Percentiles rank a stretch among this genome's conserved stretches.
Evolutionary conservation across 2,113 vertebrate species (phyloP).

Genomic region (Chaenocephalus aceratus): DNA sequence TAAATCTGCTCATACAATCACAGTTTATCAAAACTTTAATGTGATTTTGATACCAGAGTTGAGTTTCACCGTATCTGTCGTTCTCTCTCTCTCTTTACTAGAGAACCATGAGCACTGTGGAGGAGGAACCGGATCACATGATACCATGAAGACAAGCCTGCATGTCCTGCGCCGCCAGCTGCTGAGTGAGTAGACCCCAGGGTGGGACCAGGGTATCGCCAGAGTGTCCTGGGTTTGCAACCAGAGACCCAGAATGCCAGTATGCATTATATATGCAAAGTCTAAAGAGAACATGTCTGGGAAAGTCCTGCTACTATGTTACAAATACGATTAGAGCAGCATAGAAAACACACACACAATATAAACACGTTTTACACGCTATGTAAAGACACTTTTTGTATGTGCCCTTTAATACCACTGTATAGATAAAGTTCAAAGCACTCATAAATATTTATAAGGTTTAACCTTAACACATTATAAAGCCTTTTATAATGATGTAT

Average conservation of each 20-base stretch:
- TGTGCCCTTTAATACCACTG: too few species aligned
- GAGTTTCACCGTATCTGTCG: conserved; percentile 26
- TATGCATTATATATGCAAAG: neutral
- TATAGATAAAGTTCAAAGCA: too few species aligned
- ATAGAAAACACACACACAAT: too few species aligned
- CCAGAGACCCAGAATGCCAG: neutral
- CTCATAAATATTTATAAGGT: too few species aligned
- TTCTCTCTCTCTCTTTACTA: conserved; percentile 60
- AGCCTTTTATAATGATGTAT: too few species aligned
- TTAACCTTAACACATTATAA: too few species aligned
- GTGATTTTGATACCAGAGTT: conserved; percentile 38
- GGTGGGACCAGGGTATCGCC: neutral
- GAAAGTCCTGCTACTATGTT: too few species aligned
- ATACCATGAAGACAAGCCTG: conserved; percentile 99
- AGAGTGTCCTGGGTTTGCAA: neutral
- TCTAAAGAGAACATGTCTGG: too few species aligned
- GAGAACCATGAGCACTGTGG: conserved; percentile 98
- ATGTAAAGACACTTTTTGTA: too few species aligned
- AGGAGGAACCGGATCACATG: conserved; percentile 95
- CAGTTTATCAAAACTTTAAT: conserved; percentile 19
- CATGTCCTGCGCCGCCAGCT: conserved; percentile 98
- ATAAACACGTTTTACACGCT: too few species aligned
- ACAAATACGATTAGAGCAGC: too few species aligned
- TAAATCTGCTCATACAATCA: conserved; percentile 21
- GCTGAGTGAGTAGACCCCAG: conserved; percentile 90